Conservation (phyloP, 2,113 vertebrate genomes). For the Ictalurus punctatus region DNA sequence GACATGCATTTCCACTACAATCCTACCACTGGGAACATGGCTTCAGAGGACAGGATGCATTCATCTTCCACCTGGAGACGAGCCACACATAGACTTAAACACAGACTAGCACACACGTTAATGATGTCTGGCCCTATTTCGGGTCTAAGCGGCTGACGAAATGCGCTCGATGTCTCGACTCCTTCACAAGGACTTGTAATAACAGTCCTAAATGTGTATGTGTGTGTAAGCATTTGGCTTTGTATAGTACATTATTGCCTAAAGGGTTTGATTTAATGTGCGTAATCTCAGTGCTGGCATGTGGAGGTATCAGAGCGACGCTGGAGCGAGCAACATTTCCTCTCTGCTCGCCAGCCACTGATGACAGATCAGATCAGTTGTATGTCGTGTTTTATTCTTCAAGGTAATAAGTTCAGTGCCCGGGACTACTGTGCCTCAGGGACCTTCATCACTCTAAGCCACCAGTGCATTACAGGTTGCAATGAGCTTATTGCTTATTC, state of each 20-base stretch:
- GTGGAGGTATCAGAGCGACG: neutral
- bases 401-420: neutral
- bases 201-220: conserved; percentile 31
- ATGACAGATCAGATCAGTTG: conserved; percentile 5
- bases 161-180: neutral
- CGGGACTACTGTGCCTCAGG: conserved; percentile 19
- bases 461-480: conserved; percentile 30
- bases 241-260: conserved; percentile 8
- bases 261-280: conserved; percentile 19
- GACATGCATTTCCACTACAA: conserved; percentile 48
- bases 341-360: neutral
- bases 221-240: conserved; percentile 15
- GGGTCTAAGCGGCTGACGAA: conserved; percentile 34
- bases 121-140: conserved; percentile 55
- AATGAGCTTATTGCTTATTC: conserved; percentile 36
- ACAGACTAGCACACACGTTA: conserved; percentile 48
- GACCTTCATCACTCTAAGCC: conserved; percentile 23
- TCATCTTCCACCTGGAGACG: conserved; percentile 49
- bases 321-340: neutral
- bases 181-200: conserved; percentile 32
- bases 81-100: conserved; percentile 50
- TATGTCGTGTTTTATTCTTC: conserved; percentile 1
- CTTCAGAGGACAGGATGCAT: conserved; percentile 45
- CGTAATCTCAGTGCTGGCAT: conserved; percentile 2
- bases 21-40: conserved; percentile 48